These are phyloP conservation scores for Eupithecia subumbrata DNA, from an alignment of 2,888 invertebrate genomes.

Conservation along the genomic window DNA sequence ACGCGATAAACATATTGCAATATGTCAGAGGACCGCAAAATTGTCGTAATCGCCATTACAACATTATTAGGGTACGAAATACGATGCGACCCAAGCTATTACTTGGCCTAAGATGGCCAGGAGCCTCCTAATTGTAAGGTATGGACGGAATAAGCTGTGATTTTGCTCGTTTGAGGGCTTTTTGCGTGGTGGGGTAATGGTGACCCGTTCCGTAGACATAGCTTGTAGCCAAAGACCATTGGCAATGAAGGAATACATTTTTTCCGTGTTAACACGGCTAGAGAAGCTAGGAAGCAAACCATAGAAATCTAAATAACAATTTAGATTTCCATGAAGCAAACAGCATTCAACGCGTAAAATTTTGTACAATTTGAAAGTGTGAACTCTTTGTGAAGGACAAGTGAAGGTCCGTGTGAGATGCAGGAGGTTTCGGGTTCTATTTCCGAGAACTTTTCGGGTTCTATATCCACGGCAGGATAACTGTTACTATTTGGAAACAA, in stretches of 20 bases:
- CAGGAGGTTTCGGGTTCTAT: background rate
- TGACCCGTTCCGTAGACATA: background rate
- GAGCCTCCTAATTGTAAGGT: slow-evolving; percentile 42
- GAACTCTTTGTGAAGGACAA: too few species aligned
- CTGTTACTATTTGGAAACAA: too few species aligned
- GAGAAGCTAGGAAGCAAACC: background rate
- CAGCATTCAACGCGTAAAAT: background rate
- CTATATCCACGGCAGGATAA: background rate
- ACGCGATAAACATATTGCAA: slow-evolving; percentile 58
- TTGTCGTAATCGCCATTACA: slow-evolving; percentile 57
- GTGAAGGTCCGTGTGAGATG: too few species aligned
- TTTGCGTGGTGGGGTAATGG: slow-evolving; percentile 15
- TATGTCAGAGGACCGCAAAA: slow-evolving; percentile 58
- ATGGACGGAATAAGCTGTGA: slow-evolving; percentile 30
- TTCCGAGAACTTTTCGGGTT: background rate
- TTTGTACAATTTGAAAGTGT: too few species aligned
- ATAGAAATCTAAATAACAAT: too few species aligned
- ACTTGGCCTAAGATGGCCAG: slow-evolving; percentile 52
- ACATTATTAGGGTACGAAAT: slow-evolving; percentile 50
- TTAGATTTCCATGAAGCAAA: too few species aligned
- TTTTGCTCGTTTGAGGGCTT: slow-evolving; percentile 20
- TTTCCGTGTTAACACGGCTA: background rate
- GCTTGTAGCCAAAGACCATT: background rate
- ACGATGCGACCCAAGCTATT: slow-evolving; percentile 58
- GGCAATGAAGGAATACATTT: background rate